Percentiles rank a stretch among this genome's conserved stretches.
Conservation (phyloP, 2,888 invertebrate genomes). For the Helleia helle region DNA sequence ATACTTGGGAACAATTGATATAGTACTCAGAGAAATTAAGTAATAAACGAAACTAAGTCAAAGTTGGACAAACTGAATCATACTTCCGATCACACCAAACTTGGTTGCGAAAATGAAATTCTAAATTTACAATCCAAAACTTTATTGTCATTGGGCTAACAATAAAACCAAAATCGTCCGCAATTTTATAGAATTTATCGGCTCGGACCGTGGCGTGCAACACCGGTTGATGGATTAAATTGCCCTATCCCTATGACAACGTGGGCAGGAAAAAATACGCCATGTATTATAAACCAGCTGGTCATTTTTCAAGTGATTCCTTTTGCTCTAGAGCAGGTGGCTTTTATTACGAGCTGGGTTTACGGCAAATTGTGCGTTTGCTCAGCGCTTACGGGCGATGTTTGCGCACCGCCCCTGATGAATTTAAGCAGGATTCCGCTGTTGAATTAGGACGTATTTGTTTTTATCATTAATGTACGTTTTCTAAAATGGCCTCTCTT, state of each 20-base stretch:
- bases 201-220: conserved; percentile 50
- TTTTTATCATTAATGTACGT: conserved; percentile 23
- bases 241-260: conserved; percentile 73
- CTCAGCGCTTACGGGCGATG: conserved; percentile 39
- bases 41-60: too few species aligned
- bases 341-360: conserved; percentile 28
- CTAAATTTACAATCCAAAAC: conserved; percentile 12
- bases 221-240: conserved; percentile 72
- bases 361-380: conserved; percentile 49
- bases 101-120: conserved; percentile 3
- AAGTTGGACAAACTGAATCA: too few species aligned
- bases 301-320: conserved; percentile 73
- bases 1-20: too few species aligned
- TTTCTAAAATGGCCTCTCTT: conserved; percentile 10
- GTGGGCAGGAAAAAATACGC: conserved; percentile 68
- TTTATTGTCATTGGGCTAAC: conserved; percentile 37
- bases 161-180: conserved; percentile 65
- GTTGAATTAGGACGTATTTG: conserved; percentile 52
- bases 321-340: conserved; percentile 66
- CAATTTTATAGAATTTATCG: conserved; percentile 70
- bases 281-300: conserved; percentile 70
- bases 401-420: conserved; percentile 55
- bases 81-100: not conserved
- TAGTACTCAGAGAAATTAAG: too few species aligned
- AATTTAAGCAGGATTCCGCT: conserved; percentile 49